Evolutionary conservation across 2,113 vertebrate species (phyloP).

Genomic region (Nycticryphes semicollaris): DNA sequence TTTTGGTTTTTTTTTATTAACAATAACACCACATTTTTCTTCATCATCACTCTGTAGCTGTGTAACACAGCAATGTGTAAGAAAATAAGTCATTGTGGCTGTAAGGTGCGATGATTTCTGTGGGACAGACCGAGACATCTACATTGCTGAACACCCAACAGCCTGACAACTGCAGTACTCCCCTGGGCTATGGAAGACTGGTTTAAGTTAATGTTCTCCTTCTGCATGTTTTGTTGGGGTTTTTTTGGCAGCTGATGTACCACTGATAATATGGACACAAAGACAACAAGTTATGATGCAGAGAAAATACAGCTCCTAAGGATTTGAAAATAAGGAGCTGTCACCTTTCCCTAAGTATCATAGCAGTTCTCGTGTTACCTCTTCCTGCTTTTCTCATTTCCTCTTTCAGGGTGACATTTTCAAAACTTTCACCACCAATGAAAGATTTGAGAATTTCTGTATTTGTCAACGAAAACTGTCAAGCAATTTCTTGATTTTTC

Average conservation of each 20-base stretch:
- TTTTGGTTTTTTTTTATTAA: neutral
- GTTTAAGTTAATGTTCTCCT: neutral
- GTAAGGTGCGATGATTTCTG: rapidly evolving
- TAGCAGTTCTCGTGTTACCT: neutral
- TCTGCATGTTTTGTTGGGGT: neutral
- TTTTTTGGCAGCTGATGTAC: neutral
- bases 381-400: neutral
- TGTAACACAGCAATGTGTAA: neutral
- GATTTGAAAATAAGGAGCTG: neutral
- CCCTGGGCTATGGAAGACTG: neutral
- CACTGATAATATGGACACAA: neutral
- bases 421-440: neutral
- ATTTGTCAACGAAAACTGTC: neutral
- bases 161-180: neutral
- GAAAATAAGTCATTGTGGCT: neutral
- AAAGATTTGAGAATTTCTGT: neutral
- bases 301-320: neutral
- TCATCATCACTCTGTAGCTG: neutral
- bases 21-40: neutral
- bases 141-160: neutral
- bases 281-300: rapidly evolving
- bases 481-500: neutral
- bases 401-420: neutral
- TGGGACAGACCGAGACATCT: neutral
- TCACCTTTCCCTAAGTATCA: neutral